These are phyloP conservation scores for Apostichopus parvimensis DNA, from an alignment of 35 echinoderm and acorn worm genomes.

Conservation along the genomic window DNA sequence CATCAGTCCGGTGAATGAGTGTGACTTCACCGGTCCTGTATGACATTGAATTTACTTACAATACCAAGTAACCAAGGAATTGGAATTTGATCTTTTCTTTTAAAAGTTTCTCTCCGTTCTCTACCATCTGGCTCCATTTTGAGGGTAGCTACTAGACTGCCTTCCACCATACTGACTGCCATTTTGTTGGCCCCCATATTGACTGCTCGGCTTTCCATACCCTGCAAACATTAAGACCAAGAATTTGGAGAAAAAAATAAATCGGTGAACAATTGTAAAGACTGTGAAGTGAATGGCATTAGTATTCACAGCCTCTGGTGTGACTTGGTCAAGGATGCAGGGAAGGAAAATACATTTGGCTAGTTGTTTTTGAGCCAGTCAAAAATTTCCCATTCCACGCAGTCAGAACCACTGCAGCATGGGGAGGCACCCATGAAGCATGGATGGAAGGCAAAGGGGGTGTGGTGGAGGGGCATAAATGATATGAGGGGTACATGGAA, in stretches of 20 bases:
- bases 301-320: not conserved
- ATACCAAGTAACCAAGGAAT: too few relatives aligned
- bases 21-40: too few relatives aligned
- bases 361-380: not conserved
- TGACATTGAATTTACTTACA: too few relatives aligned
- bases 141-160: slow-evolving; percentile 39
- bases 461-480: too few relatives aligned
- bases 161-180: slow-evolving; percentile 46
- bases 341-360: not conserved
- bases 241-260: slow-evolving; percentile 31
- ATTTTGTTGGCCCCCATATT: slow-evolving; percentile 48
- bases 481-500: not conserved
- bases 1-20: too few relatives aligned
- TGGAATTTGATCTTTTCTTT: not conserved
- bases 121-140: slow-evolving; percentile 54
- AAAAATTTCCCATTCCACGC: not conserved
- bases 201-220: slow-evolving; percentile 41
- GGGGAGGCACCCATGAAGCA: not conserved
- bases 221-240: slow-evolving; percentile 57
- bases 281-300: not conserved
- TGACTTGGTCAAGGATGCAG: not conserved
- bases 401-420: not conserved
- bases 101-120: slow-evolving; percentile 1
- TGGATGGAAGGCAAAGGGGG: not conserved
- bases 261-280: not conserved